Conservation (phyloP, 92 coral and sea anemone species). For the Micromussa lordhowensis region DNA sequence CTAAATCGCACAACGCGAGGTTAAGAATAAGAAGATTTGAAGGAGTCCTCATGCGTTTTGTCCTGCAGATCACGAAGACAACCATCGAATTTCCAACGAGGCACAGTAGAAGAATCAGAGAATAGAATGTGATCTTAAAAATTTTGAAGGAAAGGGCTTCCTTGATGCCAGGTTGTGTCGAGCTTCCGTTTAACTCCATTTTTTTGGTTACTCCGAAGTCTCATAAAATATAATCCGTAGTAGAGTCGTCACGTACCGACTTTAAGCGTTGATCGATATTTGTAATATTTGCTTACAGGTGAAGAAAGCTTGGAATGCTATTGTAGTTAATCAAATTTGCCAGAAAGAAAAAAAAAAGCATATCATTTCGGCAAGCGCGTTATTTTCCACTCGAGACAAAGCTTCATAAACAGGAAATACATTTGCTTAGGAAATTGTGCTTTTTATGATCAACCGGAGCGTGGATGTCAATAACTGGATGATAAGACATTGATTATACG, state of each 20-base stretch:
- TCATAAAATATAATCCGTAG: background rate
- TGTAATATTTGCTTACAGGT: conserved; percentile 11
- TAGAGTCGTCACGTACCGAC: background rate
- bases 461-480: background rate
- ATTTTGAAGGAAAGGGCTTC: conserved; percentile 54
- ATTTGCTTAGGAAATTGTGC: background rate
- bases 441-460: conserved; percentile 19
- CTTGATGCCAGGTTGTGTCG: background rate
- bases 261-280: conserved; percentile 4
- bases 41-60: conserved; percentile 76
- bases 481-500: conserved; percentile 12
- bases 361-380: background rate
- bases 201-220: background rate
- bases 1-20: conserved; percentile 89
- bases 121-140: conserved; percentile 69
- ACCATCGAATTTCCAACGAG: conserved; percentile 88
- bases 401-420: conserved; percentile 12
- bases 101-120: conserved; percentile 70
- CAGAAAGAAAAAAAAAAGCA: background rate
- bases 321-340: conserved; percentile 9
- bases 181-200: conserved; percentile 27
- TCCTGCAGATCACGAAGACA: conserved; percentile 72
- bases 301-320: conserved; percentile 37
- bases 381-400: background rate
- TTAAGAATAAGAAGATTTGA: conserved; percentile 87